A percentile compares a stretch with the other conserved stretches of the same genome.
Evolutionary conservation across 2,113 vertebrate species (phyloP).

Genomic region (Ciconia boyciana): DNA sequence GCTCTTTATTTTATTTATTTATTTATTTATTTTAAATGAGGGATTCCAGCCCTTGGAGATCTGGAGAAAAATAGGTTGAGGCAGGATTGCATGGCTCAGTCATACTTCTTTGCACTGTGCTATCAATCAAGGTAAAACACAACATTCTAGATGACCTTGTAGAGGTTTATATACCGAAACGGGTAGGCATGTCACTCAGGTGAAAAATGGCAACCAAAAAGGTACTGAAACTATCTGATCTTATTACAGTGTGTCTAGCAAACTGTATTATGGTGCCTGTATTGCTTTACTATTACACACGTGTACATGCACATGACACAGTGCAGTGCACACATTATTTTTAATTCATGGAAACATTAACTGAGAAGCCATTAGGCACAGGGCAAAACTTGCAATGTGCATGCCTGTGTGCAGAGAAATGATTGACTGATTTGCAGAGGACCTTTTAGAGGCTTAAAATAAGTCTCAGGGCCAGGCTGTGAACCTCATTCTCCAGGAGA

Average conservation of each 20-base stretch:
- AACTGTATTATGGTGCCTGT: neutral
- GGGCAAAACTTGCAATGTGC: neutral
- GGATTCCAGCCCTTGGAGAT: neutral
- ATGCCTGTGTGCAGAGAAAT: neutral
- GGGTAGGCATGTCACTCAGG: constrained; percentile 11
- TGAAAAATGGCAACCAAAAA: constrained; percentile 22
- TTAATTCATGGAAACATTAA: neutral
- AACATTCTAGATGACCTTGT: constrained; percentile 46
- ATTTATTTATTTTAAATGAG: neutral
- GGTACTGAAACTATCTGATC: constrained; percentile 17
- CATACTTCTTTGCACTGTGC: neutral
- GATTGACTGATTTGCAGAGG: neutral
- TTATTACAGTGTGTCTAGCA: neutral
- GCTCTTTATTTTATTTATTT: neutral
- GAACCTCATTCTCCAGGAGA: neutral
- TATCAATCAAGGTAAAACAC: constrained; percentile 47
- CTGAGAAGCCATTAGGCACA: neutral
- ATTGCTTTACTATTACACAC: neutral
- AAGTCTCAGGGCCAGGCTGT: neutral
- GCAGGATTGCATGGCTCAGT: neutral
- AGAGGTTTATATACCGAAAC: constrained; percentile 40
- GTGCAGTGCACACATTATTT: neutral
- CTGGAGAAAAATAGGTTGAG: neutral
- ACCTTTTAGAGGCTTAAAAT: neutral
- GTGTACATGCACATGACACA: neutral